Evolutionary conservation across 23 tunicate species (phyloP), one percentile per base, ranked within the genome.

Genomic region (Phallusia fumigata): DNA sequence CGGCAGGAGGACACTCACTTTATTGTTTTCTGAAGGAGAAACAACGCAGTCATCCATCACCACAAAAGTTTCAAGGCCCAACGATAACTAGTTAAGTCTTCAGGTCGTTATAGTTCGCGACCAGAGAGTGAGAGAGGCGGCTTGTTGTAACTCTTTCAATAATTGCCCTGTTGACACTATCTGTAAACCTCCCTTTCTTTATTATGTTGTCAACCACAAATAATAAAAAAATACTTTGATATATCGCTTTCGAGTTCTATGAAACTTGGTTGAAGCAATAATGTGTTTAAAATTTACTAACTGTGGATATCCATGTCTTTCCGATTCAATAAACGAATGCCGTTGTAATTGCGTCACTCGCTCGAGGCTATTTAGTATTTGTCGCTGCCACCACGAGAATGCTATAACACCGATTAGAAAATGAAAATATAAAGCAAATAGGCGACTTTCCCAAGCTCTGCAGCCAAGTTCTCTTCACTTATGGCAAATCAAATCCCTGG

Each of bases 1-100:
- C 69, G 69, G 69, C 69, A 58, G 69, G 69, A 58, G 69, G 69
- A 58, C 69, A 58, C 69, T 58, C 16, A 16, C 69, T 58, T 58
- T 58, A 58, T 58, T 58, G 69, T 58, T 58, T 58, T 24, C 3
- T 6, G 28, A 24, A 58, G 69, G 28, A 22, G 69, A 58, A 58
- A 24, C 69, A 1, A 58, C 69, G 69, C 69, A 58, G 28, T 58
- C 69, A 58, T 58, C 69, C 69, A 58, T 58, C 69, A 58, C 69
- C 69, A 58, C 69, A 58, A 58, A 58, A 58, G 28, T 58, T 58
- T 58, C 69, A 58, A 58, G 16, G 26, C 16, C 47, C 10, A 40
- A 40, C 47, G 47, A 40, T 40, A 40, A 40, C 47, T 40, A 40
- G 47, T 40, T 40, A 40, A 40, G 47, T 40, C 47, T 40, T 40